A percentile compares a stretch with the other conserved stretches of the same genome.
Conservation (phyloP, 2,113 vertebrate genomes). For the Myiopsitta monachus region DNA sequence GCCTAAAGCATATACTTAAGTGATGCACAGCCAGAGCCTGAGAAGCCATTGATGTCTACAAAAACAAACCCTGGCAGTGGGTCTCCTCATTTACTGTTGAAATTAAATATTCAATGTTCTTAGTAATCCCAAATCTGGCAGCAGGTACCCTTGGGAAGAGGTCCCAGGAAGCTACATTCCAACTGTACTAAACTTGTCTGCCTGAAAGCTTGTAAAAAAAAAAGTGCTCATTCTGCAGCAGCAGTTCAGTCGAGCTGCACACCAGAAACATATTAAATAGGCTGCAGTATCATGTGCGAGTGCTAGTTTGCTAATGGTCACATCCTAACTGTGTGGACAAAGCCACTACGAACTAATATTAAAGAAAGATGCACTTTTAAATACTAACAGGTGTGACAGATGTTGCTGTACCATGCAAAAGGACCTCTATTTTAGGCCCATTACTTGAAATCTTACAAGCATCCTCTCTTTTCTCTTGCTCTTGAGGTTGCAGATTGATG, state of each 20-base stretch:
- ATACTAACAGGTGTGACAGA: not conserved
- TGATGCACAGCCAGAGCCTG: not conserved
- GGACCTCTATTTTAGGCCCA: not conserved
- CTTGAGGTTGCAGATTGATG: not conserved
- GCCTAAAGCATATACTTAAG: not conserved
- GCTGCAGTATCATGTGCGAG: not conserved
- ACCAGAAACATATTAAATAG: rapidly evolving
- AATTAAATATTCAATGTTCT: not conserved
- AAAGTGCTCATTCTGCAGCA: not conserved
- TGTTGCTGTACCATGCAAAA: not conserved
- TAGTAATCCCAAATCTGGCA: not conserved
- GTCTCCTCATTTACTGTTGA: not conserved
- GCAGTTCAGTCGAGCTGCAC: not conserved
- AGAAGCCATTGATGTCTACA: not conserved
- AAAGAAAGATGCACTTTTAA: not conserved
- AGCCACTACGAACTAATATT: not conserved
- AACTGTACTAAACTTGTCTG: not conserved
- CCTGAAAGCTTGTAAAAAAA: not conserved
- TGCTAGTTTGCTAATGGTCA: not conserved
- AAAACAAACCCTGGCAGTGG: not conserved
- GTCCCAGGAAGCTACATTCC: not conserved
- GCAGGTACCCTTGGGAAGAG: not conserved
- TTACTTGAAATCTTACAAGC: not conserved
- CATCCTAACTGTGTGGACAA: not conserved
- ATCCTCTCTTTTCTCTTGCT: not conserved